Conservation (phyloP, 1,140 invertebrate species). For the Micrasema longulum region DNA sequence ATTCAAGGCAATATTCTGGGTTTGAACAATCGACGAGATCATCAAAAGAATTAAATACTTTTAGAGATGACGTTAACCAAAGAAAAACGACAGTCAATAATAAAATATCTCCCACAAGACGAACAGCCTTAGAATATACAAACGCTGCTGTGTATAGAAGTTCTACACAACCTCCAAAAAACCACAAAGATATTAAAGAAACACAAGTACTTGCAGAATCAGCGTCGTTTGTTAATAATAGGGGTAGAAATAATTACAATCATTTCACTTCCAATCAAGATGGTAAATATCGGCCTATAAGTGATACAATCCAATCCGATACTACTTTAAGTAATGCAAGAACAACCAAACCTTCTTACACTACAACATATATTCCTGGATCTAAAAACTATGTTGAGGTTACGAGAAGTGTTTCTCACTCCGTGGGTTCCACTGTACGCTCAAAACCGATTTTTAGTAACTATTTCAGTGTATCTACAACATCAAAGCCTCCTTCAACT, state of each 20-base stretch:
- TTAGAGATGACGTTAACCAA: slow-evolving; percentile 54
- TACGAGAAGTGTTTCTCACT: slow-evolving; percentile 49
- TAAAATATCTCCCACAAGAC: slow-evolving; percentile 57
- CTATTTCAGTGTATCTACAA: slow-evolving; percentile 15
- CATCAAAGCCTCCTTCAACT: slow-evolving; percentile 1
- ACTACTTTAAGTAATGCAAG: slow-evolving; percentile 54
- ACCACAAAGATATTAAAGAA: slow-evolving; percentile 75
- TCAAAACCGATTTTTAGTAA: slow-evolving; percentile 6
- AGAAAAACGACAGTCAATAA: slow-evolving; percentile 59
- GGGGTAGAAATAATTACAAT: slow-evolving; percentile 58
- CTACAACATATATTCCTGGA: slow-evolving; percentile 51
- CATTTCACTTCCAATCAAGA: slow-evolving; percentile 41
- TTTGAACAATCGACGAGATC: slow-evolving; percentile 42
- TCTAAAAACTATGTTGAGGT: slow-evolving; percentile 53
- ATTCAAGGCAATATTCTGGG: slow-evolving; percentile 47
- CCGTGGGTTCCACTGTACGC: slow-evolving; percentile 28
- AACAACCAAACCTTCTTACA: slow-evolving; percentile 58
- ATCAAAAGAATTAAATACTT: background rate
- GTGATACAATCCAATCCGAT: slow-evolving; percentile 24
- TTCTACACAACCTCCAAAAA: slow-evolving; percentile 55
- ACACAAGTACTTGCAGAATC: slow-evolving; percentile 80
- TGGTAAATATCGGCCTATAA: slow-evolving; percentile 43
- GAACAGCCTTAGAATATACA: slow-evolving; percentile 58
- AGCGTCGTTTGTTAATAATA: slow-evolving; percentile 76
- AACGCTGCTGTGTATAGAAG: slow-evolving; percentile 59